Percentiles rank a stretch among this genome's conserved stretches.
Evolutionary conservation across 1,140 invertebrate species (phyloP).

Genomic region (Ctenoplectra terminalis): DNA sequence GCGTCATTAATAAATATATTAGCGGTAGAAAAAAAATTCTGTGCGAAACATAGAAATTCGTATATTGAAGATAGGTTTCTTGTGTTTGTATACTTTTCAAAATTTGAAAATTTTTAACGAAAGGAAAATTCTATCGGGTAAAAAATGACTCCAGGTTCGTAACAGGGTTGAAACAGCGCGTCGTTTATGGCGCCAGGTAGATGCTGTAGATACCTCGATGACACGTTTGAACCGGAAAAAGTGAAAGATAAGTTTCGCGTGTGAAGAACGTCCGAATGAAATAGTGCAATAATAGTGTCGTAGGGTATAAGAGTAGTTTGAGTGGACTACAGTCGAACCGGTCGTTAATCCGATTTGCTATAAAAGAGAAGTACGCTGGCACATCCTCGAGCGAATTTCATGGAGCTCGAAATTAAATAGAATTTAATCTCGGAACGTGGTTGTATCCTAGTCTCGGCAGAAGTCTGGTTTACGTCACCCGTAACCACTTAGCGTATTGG

Average conservation of each 20-base stretch:
- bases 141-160: too few species aligned
- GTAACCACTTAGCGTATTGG: slow-evolving; percentile 82
- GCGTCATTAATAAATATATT: background rate
- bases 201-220: too few species aligned
- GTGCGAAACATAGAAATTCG: too few species aligned
- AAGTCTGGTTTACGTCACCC: slow-evolving; percentile 80
- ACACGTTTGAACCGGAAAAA: too few species aligned
- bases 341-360: slow-evolving; percentile 46
- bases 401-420: slow-evolving; percentile 77
- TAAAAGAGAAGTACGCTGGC: slow-evolving; percentile 31
- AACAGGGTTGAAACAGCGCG: too few species aligned
- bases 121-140: too few species aligned
- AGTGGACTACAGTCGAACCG: background rate
- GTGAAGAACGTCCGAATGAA: background rate
- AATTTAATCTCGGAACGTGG: slow-evolving; percentile 76
- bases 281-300: background rate
- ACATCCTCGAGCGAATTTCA: slow-evolving; percentile 66
- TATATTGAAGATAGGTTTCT: too few species aligned
- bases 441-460: slow-evolving; percentile 54
- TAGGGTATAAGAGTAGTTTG: slow-evolving; percentile 3
- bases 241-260: background rate
- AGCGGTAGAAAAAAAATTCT: background rate
- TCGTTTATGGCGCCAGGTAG: too few species aligned
- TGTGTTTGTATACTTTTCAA: too few species aligned
- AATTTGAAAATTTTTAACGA: too few species aligned